These are phyloP conservation scores for Balanococcus diminutus DNA, from an alignment of 2,888 invertebrate genomes.

Conservation along the genomic window DNA sequence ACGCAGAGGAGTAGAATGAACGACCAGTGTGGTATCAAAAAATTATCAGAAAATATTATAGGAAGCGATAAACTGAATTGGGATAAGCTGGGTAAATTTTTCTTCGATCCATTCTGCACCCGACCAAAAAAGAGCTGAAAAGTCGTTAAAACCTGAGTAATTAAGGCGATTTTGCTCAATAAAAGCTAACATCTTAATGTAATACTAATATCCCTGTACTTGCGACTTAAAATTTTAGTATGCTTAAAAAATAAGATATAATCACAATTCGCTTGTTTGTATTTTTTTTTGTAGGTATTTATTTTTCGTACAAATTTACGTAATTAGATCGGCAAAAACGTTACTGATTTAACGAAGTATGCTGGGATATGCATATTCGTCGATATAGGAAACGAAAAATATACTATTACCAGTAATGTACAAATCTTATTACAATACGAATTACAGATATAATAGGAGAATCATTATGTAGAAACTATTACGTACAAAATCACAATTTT, in stretches of 20 bases:
- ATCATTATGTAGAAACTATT: constrained; percentile 43
- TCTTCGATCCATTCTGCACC: not conserved
- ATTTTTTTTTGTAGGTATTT: not conserved
- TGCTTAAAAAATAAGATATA: constrained; percentile 36
- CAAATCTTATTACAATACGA: constrained; percentile 5
- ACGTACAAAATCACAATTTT: constrained; percentile 43
- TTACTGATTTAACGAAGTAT: not conserved
- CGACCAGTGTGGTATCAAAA: no score
- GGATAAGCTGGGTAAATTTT: not conserved
- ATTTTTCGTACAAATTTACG: not conserved
- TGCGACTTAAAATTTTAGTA: constrained; percentile 25
- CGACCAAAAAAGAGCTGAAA: not conserved
- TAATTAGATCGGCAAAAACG: constrained; percentile 14
- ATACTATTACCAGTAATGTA: constrained; percentile 20
- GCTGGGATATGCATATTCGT: constrained; percentile 22
- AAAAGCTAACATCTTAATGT: constrained; percentile 14
- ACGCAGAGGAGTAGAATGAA: not conserved
- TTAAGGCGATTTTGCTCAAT: constrained; percentile 23
- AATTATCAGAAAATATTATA: not conserved
- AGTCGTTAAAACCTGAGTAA: constrained; percentile 15
- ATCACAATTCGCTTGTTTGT: constrained; percentile 32
- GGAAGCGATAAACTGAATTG: not conserved
- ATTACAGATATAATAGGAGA: constrained; percentile 40
- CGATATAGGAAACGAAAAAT: constrained; percentile 16
- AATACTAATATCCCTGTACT: constrained; percentile 44